Conservation (phyloP, 2,888 invertebrate genomes). For the Cephus nigrinus region DNA sequence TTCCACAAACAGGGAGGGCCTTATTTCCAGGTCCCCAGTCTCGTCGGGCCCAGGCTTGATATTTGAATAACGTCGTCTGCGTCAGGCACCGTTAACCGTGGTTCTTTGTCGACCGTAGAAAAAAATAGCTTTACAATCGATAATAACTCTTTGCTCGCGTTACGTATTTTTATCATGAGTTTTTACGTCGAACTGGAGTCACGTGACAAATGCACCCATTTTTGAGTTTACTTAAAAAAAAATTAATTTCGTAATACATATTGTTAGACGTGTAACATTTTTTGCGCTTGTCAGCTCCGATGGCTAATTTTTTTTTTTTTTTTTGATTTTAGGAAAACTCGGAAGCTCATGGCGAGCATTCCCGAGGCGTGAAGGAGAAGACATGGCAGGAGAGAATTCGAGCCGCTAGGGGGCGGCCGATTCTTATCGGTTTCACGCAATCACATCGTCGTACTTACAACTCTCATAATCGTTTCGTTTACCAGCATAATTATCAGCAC, state of each 20-base stretch:
- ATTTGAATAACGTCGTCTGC: too few relatives aligned
- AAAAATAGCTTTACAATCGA: too few relatives aligned
- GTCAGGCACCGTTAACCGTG: too few relatives aligned
- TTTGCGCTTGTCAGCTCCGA: neutral
- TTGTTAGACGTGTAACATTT: too few relatives aligned
- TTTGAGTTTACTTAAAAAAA: neutral
- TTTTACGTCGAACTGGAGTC: neutral
- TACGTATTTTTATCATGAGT: too few relatives aligned
- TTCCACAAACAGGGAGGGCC: too few relatives aligned
- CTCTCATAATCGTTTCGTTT: conserved; percentile 5
- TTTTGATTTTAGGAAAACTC: conserved; percentile 16
- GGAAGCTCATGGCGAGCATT: conserved; percentile 20
- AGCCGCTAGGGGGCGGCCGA: conserved; percentile 21
- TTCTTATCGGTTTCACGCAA: conserved; percentile 13
- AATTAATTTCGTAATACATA: neutral
- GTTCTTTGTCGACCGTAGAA: too few relatives aligned
- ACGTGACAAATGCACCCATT: neutral
- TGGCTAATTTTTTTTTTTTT: neutral
- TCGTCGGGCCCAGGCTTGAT: too few relatives aligned
- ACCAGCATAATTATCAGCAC: conserved; percentile 9
- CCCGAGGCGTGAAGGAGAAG: conserved; percentile 19
- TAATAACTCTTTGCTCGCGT: neutral
- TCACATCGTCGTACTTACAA: conserved; percentile 9
- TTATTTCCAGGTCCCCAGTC: too few relatives aligned
- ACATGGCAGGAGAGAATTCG: conserved; percentile 20